phyloP scores from a whole-genome alignment of 2,888 invertebrate species.

The Imbricaverruca yamaguchii region DNA sequence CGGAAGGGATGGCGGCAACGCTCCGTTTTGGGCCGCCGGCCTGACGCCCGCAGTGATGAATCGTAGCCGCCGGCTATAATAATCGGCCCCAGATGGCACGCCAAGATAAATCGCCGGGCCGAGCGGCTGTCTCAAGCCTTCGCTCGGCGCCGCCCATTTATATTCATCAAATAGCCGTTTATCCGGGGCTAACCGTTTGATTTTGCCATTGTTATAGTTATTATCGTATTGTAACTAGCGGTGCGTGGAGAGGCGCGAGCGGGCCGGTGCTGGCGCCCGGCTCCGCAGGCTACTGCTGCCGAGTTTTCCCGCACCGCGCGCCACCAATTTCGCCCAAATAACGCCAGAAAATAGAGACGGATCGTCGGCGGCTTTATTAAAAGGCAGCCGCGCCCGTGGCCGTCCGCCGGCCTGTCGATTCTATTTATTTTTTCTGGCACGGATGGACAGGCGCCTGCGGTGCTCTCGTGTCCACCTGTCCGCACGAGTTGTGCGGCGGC shows the following conservation, averaged over 20 bases:
- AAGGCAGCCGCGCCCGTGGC: neutral
- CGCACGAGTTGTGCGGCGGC: too few relatives aligned
- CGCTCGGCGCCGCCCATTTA: conserved; percentile 13
- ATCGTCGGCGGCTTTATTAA: conserved; percentile 7
- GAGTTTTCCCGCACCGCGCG: neutral
- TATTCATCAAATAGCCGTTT: conserved; percentile 11
- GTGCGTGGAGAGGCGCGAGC: neutral
- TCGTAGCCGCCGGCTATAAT: conserved; percentile 1
- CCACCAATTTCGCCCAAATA: conserved; percentile 1
- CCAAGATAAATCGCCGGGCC: conserved; percentile 10
- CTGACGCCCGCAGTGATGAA: neutral
- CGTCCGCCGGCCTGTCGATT: neutral
- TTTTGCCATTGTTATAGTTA: conserved; percentile 20
- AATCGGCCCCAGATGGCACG: conserved; percentile 13
- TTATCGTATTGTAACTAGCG: conserved; percentile 1
- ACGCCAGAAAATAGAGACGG: conserved; percentile 3
- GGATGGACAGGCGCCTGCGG: too few relatives aligned
- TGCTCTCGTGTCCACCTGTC: too few relatives aligned
- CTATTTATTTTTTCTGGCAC: neutral
- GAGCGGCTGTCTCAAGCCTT: conserved; percentile 8
- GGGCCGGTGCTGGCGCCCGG: neutral
- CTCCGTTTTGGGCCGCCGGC: neutral
- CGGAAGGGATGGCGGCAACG: neutral
- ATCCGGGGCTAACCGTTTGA: conserved; percentile 15
- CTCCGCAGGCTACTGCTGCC: neutral